Base-by-base conservation (phyloP, 2,113 vertebrate species). In the Erpornis zantholeuca region DNA sequence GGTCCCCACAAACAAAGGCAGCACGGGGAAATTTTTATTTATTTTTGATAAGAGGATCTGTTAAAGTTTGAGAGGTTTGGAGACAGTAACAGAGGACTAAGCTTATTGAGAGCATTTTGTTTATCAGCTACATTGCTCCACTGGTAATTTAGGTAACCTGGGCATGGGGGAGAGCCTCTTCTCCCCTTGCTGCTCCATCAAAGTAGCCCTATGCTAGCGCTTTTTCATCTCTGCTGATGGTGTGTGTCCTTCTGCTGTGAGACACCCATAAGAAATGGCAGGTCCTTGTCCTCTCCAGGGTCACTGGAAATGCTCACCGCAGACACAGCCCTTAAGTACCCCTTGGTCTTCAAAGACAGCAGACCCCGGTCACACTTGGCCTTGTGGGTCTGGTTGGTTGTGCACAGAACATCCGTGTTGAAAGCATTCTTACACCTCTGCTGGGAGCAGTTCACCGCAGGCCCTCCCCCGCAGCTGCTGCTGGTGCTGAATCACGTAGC, bases 401-500 rank as follows among this genome's bases (percentile, higher is more conserved):
- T 64, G 19, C 5, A 0, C 27, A n/a, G 81, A 77, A 69, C 50
- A 23, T 49, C 36, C 29, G 8, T 33, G 40, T 28, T 72, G 28
- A 33, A 76, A 80, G 38, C 8, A 3, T 9, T 60, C 81, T 76
- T 36, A 54, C 10, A 1, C 22, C 63, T 83, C 71, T 65, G 64
- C 68, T 44, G 72, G 4, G 3, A 66, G 88, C 88, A 61, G 59
- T 5, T 94, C 84, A 69, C 82, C 59, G n/a, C 80, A 92, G 71
- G 61, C 35, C 49, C 27, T 61, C 79, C 52, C 57, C 0, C 0
- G 4, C 63, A 2, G 50, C 31, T 40, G n/a, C 38, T 9, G 4
- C 66, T 4, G 2, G 24, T 4, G 3, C 44, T 42, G 6, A 61
- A 35, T 57, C 88, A 92, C 4, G 1, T 45, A 86, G 72, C 79